Evolutionary conservation across 2,113 vertebrate genomes (phyloP).

Genomic region (Thunnus maccoyii): DNA sequence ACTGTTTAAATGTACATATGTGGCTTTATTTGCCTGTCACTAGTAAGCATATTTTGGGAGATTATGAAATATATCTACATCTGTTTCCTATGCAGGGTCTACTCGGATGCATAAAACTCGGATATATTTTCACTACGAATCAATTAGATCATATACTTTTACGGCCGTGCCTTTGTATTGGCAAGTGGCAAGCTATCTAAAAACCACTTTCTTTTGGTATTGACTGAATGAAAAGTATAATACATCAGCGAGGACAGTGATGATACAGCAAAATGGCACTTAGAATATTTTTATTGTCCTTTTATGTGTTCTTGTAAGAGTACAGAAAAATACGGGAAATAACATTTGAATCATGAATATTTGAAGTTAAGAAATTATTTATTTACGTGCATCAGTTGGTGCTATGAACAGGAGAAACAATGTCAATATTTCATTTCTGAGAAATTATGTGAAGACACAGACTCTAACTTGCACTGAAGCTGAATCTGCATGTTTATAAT

Average conservation of each 20-base stretch:
- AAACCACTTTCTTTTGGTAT: conserved; percentile 75
- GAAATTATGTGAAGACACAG: conserved; percentile 44
- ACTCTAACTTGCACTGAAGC: conserved; percentile 29
- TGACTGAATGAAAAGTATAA: conserved; percentile 77
- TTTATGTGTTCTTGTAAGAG: conserved; percentile 71
- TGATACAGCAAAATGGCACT: conserved; percentile 78
- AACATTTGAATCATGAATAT: conserved; percentile 72
- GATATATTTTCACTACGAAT: conserved; percentile 76
- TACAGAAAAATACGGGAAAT: conserved; percentile 60
- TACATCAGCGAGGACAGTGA: conserved; percentile 71
- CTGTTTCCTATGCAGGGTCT: conserved; percentile 73
- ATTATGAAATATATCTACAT: conserved; percentile 82
- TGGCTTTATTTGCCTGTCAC: conserved; percentile 83
- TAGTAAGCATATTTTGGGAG: conserved; percentile 80
- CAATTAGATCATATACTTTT: conserved; percentile 83
- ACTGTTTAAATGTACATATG: conserved; percentile 84
- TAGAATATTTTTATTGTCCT: conserved; percentile 75
- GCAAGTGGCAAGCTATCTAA: conserved; percentile 72
- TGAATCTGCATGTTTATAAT: conserved; percentile 65
- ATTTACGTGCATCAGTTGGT: conserved; percentile 65
- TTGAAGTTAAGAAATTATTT: conserved; percentile 69
- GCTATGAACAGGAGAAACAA: conserved; percentile 55
- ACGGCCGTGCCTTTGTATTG: conserved; percentile 69
- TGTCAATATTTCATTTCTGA: conserved; percentile 67
- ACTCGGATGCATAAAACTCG: conserved; percentile 69